Evolutionary conservation across 1,140 invertebrate genomes (phyloP).

Genomic region (Belonocnema kinseyi): DNA sequence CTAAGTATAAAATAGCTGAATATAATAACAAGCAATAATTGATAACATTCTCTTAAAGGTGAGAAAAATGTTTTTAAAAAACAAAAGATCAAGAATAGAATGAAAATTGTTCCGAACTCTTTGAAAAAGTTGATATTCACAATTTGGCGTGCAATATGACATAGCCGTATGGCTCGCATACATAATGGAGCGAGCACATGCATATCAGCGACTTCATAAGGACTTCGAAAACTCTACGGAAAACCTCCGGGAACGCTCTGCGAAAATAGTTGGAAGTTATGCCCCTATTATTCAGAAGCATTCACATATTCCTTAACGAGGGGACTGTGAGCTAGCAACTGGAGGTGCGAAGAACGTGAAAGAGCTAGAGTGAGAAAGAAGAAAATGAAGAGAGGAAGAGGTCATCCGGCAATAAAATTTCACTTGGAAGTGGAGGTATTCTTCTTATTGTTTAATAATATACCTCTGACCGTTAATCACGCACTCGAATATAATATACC

Average conservation of each 20-base stretch:
- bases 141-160: conserved; percentile 5
- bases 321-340: not conserved
- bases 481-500: not conserved
- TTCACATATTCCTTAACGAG: conserved; percentile 24
- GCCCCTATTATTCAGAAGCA: conserved; percentile 23
- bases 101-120: not conserved
- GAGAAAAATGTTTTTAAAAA: too few relatives aligned
- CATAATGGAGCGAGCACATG: conserved; percentile 1
- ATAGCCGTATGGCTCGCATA: not conserved
- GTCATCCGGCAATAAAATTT: conserved; percentile 5
- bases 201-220: conserved; percentile 26
- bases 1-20: too few relatives aligned
- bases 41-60: too few relatives aligned
- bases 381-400: not conserved
- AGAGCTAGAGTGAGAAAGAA: conserved; percentile 1
- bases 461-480: not conserved
- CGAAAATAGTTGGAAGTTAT: conserved; percentile 18
- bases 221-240: conserved; percentile 20
- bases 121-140: not conserved
- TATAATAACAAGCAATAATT: too few relatives aligned
- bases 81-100: too few relatives aligned
- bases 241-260: conserved; percentile 10
- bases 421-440: not conserved
- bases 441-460: conserved; percentile 7
- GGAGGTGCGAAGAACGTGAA: not conserved